A percentile compares a stretch with the other conserved stretches of the same genome.
Conservation (phyloP, 2,888 invertebrate genomes). For the Digitonthophagus gazella region DNA sequence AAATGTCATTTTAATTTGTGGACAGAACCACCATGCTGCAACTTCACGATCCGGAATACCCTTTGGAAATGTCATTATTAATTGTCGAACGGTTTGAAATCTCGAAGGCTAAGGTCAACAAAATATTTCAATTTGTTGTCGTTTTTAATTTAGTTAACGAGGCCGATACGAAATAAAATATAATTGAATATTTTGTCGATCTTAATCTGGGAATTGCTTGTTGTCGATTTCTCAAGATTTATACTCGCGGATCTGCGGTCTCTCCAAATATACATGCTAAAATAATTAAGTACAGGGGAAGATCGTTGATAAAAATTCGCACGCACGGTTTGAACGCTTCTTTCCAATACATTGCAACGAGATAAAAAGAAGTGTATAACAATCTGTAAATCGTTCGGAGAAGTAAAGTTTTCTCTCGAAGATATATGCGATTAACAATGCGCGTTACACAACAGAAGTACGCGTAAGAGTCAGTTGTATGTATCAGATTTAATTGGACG, state of each 20-base stretch:
- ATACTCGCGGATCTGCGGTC: background rate
- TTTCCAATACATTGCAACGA: no score
- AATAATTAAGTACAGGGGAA: background rate
- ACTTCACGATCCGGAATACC: background rate
- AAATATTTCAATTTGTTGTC: no score
- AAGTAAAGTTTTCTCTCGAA: background rate
- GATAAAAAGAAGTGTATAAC: no score
- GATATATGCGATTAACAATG: background rate
- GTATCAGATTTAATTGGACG: background rate
- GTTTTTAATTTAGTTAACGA: background rate
- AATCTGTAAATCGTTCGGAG: background rate
- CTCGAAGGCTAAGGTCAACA: no score
- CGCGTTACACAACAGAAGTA: background rate
- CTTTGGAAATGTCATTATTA: no score
- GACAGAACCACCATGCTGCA: background rate
- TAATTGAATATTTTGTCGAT: background rate
- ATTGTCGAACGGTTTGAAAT: no score
- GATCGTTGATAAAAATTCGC: background rate
- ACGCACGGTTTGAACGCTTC: background rate
- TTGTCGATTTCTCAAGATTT: background rate
- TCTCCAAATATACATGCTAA: background rate
- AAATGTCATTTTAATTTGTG: slow-evolving; percentile 39
- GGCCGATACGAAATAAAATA: background rate
- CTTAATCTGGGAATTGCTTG: background rate
- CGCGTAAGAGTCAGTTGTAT: no score